Evolutionary conservation across 2,888 invertebrate species (phyloP).

Genomic region (Troilus luridus): DNA sequence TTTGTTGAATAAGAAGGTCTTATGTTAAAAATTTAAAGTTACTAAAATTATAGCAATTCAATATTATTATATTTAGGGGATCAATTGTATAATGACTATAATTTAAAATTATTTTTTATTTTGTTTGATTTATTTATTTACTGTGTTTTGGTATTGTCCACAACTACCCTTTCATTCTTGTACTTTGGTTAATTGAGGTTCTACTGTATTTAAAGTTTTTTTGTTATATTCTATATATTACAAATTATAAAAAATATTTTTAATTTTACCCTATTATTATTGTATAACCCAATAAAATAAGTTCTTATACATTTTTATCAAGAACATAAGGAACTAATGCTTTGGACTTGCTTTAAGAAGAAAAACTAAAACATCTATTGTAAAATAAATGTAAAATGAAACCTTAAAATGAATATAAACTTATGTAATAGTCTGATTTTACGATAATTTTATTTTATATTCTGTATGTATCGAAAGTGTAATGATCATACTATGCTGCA

Average conservation of each 20-base stretch:
- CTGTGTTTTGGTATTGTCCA: neutral
- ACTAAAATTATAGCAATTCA: neutral
- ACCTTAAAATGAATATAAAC: neutral
- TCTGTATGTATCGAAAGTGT: neutral
- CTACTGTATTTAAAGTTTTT: neutral
- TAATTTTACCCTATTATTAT: neutral
- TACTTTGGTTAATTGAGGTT: neutral
- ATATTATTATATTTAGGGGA: neutral
- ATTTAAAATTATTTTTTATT: neutral
- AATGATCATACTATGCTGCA: constrained; percentile 36
- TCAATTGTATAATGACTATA: neutral
- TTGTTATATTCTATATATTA: neutral
- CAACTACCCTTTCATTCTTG: neutral
- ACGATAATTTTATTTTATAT: neutral
- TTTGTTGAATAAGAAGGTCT: neutral
- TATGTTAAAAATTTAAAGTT: neutral
- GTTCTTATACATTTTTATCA: constrained; percentile 45
- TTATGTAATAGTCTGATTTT: constrained; percentile 43
- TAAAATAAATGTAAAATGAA: constrained; percentile 31
- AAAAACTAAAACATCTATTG: constrained; percentile 36
- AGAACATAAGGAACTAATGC: constrained; percentile 47
- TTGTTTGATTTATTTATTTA: neutral
- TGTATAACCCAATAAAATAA: constrained; percentile 8
- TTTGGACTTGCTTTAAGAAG: constrained; percentile 59
- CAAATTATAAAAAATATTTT: neutral